Conservation (phyloP, 2,797 vertebrate species). For the Manis crassicaudata region DNA sequence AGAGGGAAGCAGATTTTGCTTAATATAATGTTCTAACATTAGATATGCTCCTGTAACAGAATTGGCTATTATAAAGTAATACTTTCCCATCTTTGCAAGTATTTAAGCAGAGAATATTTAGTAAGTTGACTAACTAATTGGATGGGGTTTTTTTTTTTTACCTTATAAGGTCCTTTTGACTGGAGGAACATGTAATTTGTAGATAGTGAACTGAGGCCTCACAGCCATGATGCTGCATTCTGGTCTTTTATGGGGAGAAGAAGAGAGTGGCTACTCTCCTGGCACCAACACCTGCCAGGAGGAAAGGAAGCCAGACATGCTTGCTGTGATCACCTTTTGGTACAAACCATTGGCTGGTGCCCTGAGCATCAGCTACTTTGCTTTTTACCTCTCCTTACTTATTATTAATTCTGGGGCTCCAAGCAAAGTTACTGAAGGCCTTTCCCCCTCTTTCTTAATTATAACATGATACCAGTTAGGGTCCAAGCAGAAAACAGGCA, state of each 20-base stretch:
- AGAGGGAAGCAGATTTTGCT: not conserved
- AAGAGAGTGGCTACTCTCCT: not conserved
- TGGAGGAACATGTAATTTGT: not conserved
- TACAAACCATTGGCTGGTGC: not conserved
- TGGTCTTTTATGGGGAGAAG: not conserved
- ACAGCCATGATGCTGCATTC: not conserved
- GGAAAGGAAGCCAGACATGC: not conserved
- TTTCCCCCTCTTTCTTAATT: constrained; percentile 7
- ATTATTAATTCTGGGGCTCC: not conserved
- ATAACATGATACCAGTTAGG: not conserved
- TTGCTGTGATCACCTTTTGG: not conserved
- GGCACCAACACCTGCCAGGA: not conserved
- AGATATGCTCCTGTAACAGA: not conserved
- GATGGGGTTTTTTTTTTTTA: not conserved
- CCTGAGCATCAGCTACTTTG: not conserved
- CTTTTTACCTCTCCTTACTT: not conserved
- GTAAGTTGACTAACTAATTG: not conserved
- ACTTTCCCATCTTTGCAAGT: not conserved
- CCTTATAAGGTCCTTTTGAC: not conserved
- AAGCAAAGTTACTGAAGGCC: not conserved
- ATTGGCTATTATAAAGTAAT: not conserved
- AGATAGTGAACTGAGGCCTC: not conserved
- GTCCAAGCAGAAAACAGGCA: not conserved
- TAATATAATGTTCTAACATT: not conserved
- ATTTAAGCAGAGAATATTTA: not conserved